Conservation (phyloP, 1,140 invertebrate species). For the Hestina assimilis region DNA sequence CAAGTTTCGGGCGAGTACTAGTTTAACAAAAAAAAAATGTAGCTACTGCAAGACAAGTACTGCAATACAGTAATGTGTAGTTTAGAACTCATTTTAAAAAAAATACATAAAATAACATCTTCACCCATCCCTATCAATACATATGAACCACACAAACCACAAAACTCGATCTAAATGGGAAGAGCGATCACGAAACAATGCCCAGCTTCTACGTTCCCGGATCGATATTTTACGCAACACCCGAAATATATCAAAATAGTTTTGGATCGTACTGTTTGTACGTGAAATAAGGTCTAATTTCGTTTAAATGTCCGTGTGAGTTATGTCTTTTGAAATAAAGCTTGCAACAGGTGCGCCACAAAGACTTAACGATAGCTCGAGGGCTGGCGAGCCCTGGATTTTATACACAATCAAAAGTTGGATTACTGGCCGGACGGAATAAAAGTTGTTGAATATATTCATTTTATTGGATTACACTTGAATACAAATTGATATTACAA, state of each 20-base stretch:
- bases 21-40: too few species aligned
- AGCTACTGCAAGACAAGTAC: too few species aligned
- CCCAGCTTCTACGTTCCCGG: constrained; percentile 4
- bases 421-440: constrained; percentile 11
- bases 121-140: background rate
- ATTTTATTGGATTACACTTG: background rate
- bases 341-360: constrained; percentile 26
- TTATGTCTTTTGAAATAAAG: constrained; percentile 7
- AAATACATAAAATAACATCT: too few species aligned
- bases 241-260: constrained; percentile 1
- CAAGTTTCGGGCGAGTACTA: too few species aligned
- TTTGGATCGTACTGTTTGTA: background rate
- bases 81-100: background rate
- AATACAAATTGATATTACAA: background rate
- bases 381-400: constrained; percentile 16
- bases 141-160: constrained; percentile 10
- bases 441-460: constrained; percentile 12
- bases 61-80: too few species aligned
- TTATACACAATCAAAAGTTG: constrained; percentile 22
- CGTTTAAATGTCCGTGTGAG: background rate
- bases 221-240: constrained; percentile 22
- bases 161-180: constrained; percentile 19
- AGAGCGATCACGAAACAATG: constrained; percentile 24
- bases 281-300: constrained; percentile 5
- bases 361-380: constrained; percentile 20